phyloP scores from a whole-genome alignment of 2,888 invertebrate genomes.

The Lasius platythorax region DNA sequence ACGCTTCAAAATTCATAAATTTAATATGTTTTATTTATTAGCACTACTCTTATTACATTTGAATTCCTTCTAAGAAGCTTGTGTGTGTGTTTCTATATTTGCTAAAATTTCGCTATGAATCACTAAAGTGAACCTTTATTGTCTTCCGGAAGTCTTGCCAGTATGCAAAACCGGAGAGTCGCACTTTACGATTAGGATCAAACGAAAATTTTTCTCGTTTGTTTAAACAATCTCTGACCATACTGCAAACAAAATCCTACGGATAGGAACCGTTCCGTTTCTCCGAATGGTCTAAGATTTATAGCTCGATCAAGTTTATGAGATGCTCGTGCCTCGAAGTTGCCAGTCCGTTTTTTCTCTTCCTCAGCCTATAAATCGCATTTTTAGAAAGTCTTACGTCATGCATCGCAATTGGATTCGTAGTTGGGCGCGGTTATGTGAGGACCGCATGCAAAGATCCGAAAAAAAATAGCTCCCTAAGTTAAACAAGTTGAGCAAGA shows the following conservation, averaged over 20 bases:
- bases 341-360: conserved; percentile 42
- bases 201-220: conserved; percentile 40
- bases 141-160: neutral
- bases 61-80: neutral
- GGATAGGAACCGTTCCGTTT: conserved; percentile 10
- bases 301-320: conserved; percentile 45
- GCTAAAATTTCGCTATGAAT: neutral
- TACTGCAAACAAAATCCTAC: conserved; percentile 43
- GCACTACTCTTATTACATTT: too few species aligned
- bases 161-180: neutral
- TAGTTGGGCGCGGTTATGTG: neutral
- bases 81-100: neutral
- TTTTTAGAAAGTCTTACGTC: conserved; percentile 58
- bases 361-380: conserved; percentile 38
- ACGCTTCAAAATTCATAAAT: neutral
- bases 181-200: conserved; percentile 38
- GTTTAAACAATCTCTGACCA: conserved; percentile 30
- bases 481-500: neutral
- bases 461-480: neutral
- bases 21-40: neutral
- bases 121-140: conserved; percentile 14
- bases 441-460: neutral
- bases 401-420: conserved; percentile 17
- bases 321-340: conserved; percentile 5
- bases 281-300: conserved; percentile 45